Percentiles rank a stretch among this genome's conserved stretches.
Conservation (phyloP, 2,113 vertebrate genomes). For the Nansenia antarctica region DNA sequence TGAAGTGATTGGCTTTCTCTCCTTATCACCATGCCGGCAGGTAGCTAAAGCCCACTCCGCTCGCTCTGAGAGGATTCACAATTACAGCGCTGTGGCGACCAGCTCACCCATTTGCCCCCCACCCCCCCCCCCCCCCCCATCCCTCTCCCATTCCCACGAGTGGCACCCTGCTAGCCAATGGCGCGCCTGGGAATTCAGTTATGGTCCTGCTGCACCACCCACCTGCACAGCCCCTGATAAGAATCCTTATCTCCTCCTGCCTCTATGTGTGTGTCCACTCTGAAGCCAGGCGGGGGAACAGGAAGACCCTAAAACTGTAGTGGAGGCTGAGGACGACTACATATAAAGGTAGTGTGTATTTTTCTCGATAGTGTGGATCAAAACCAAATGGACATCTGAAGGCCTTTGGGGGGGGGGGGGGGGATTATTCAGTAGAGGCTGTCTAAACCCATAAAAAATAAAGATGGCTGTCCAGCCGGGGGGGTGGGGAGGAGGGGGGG, state of each 20-base stretch:
- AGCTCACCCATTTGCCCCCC: constrained; percentile 10
- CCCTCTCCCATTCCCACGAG: constrained; percentile 10
- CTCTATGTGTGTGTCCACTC: constrained; percentile 34
- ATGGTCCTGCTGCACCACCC: constrained; percentile 47
- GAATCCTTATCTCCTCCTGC: constrained; percentile 47
- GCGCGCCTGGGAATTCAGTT: constrained; percentile 56
- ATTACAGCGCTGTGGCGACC: constrained; percentile 39
- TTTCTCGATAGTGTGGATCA: constrained; percentile 5
- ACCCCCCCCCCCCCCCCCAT: neutral
- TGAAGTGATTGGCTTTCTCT: constrained; percentile 52
- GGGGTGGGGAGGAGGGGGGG: neutral
- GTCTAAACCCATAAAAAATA: constrained; percentile 36
- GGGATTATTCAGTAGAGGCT: neutral
- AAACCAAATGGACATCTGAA: neutral
- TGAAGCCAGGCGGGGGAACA: constrained; percentile 19
- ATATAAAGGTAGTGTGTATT: neutral
- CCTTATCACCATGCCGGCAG: constrained; percentile 60
- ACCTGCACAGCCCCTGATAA: constrained; percentile 65
- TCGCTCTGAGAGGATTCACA: constrained; percentile 48
- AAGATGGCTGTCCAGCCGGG: constrained; percentile 24
- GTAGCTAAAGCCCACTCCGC: constrained; percentile 36
- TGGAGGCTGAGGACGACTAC: constrained; percentile 8
- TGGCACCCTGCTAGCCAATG: constrained; percentile 26
- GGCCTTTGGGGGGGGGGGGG: too few species aligned
- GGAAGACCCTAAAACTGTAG: constrained; percentile 21